A percentile compares a stretch with the other conserved stretches of the same genome.
These are phyloP conservation scores for Heptascelio sp. DNA, from an alignment of 2,888 invertebrate species.

Conservation along the genomic window DNA sequence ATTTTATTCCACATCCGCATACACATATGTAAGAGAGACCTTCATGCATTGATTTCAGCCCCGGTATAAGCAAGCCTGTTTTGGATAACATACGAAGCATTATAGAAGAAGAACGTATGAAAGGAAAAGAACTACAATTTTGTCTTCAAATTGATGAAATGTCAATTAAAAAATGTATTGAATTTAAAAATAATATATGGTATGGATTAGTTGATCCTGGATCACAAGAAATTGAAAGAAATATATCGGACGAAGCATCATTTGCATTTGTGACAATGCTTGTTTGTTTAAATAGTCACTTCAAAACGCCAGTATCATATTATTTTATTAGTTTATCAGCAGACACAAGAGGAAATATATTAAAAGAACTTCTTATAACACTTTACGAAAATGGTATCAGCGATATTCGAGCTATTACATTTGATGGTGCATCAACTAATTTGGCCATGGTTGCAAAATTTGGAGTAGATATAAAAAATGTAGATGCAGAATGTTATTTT, in stretches of 20 bases:
- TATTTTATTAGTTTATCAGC: conserved; percentile 74
- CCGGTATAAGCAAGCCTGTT: conserved; percentile 28
- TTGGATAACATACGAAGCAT: not conserved
- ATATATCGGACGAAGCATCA: conserved; percentile 71
- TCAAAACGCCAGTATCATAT: conserved; percentile 77
- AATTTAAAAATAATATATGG: too few relatives aligned
- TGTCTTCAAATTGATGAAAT: conserved; percentile 35
- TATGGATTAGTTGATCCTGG: conserved; percentile 75
- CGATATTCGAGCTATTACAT: conserved; percentile 72
- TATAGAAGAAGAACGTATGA: conserved; percentile 35
- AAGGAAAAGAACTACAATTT: conserved; percentile 47
- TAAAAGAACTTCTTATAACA: conserved; percentile 60
- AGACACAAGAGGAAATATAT: conserved; percentile 71
- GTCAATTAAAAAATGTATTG: conserved; percentile 53
- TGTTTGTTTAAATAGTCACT: conserved; percentile 71
- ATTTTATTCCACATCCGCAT: too few relatives aligned
- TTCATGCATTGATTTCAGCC: conserved; percentile 44
- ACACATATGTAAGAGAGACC: too few relatives aligned
- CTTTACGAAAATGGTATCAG: conserved; percentile 69
- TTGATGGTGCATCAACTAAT: conserved; percentile 76
- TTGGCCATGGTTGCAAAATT: conserved; percentile 62
- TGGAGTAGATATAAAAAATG: conserved; percentile 47
- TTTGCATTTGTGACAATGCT: conserved; percentile 76
- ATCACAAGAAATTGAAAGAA: too few relatives aligned
- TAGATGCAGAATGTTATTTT: conserved; percentile 8